Evolutionary conservation across 2,888 invertebrate genomes (phyloP).

Genomic region (Unio pictorum): DNA sequence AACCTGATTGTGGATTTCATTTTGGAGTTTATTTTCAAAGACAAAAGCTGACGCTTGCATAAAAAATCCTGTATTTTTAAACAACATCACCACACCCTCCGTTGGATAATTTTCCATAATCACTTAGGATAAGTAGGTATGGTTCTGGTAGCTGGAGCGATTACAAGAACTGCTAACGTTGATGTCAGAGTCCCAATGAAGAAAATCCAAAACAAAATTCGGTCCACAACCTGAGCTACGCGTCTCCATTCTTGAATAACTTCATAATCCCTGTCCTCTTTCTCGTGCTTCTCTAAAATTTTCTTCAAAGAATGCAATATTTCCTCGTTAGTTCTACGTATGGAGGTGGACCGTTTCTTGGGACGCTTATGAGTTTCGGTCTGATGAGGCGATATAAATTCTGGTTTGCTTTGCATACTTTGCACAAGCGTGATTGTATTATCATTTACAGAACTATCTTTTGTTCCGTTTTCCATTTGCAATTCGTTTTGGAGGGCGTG

Average conservation of each 20-base stretch:
- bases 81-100: too few species aligned
- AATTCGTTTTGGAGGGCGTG: conserved; percentile 67
- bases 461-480: conserved; percentile 45
- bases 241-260: conserved; percentile 75
- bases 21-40: too few species aligned
- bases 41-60: too few species aligned
- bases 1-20: too few species aligned
- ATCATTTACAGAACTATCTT: too few species aligned
- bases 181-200: conserved; percentile 73
- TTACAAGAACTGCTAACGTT: conserved; percentile 73
- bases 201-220: conserved; percentile 76
- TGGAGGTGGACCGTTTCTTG: conserved; percentile 21
- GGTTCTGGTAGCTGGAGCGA: conserved; percentile 69
- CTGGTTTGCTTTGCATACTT: too few species aligned
- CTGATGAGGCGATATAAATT: background rate
- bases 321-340: conserved; percentile 69
- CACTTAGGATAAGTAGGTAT: too few species aligned
- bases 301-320: conserved; percentile 72
- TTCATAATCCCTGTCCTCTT: conserved; percentile 68
- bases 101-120: too few species aligned
- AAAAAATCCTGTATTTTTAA: too few species aligned
- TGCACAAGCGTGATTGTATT: too few species aligned
- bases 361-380: conserved; percentile 21
- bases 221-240: conserved; percentile 74
- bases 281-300: conserved; percentile 73